Conservation (phyloP, 2,888 invertebrate species). For the Piscicola geometra region DNA sequence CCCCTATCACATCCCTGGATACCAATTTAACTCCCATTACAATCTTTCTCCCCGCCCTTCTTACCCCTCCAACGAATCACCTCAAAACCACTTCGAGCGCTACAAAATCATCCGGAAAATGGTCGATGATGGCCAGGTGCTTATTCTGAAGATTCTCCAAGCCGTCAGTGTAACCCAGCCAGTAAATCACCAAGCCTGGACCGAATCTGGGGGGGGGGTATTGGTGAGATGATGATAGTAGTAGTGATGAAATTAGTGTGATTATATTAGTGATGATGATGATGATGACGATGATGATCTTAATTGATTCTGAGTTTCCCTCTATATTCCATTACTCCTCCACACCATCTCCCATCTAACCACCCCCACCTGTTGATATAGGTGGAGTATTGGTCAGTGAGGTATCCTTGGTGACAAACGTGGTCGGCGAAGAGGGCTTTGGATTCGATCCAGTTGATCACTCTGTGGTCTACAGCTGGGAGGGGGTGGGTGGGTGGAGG, state of each 20-base stretch:
- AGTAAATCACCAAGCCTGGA: conserved; percentile 86
- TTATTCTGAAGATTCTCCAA: conserved; percentile 52
- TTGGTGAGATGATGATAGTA: too few species aligned
- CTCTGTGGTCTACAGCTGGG: conserved; percentile 70
- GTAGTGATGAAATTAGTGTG: too few species aligned
- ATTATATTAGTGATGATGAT: too few species aligned
- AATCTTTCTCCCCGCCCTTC: too few species aligned
- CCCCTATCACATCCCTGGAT: too few species aligned
- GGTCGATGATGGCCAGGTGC: conserved; percentile 51
- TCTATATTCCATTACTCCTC: too few species aligned
- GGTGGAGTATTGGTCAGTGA: conserved; percentile 77
- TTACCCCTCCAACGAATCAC: neutral
- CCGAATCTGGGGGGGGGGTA: conserved; percentile 68
- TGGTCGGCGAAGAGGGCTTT: conserved; percentile 89
- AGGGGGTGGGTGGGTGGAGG: neutral
- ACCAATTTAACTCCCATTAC: too few species aligned
- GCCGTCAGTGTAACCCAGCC: conserved; percentile 73
- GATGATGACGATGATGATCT: too few species aligned
- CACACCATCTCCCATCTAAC: too few species aligned
- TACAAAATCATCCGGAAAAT: conserved; percentile 47
- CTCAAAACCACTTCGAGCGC: conserved; percentile 32
- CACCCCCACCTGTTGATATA: conserved; percentile 75
- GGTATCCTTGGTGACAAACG: conserved; percentile 72
- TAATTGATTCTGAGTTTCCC: too few species aligned
- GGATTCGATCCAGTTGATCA: conserved; percentile 92